These are phyloP conservation scores for Eulemur albifrons DNA, from an alignment of 2,797 vertebrate species.

Conservation along the genomic window DNA sequence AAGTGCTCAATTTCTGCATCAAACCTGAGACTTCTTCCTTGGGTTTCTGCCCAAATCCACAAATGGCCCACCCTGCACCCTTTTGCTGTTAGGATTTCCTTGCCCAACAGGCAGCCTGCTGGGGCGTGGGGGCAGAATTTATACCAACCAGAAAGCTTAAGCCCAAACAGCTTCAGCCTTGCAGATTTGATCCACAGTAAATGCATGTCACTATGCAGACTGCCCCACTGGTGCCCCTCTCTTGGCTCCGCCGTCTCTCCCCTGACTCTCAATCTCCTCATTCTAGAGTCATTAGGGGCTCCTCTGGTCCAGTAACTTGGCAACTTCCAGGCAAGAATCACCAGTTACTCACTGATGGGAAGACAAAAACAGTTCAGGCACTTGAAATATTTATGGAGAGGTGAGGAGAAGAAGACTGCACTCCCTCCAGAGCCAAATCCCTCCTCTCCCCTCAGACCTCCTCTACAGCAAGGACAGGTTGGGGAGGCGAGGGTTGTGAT, in stretches of 20 bases:
- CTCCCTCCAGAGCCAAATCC: too few species aligned
- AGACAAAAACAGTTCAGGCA: neutral
- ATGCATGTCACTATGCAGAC: neutral
- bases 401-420: neutral
- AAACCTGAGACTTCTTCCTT: neutral
- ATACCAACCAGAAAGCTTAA: neutral
- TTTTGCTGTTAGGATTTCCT: neutral
- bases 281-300: neutral
- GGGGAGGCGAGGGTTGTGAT: neutral
- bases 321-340: neutral
- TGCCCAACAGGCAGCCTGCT: neutral
- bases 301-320: neutral
- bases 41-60: accelerated
- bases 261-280: neutral
- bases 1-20: neutral
- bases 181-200: neutral
- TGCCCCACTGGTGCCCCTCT: neutral
- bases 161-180: accelerated
- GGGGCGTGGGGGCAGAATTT: neutral
- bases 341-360: neutral
- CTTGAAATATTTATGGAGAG: neutral
- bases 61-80: neutral
- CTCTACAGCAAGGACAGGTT: neutral
- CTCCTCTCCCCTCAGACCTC: neutral
- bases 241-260: neutral